A percentile compares a stretch with the other conserved stretches of the same genome.
These are phyloP conservation scores for Anguilla megastoma DNA, from an alignment of 2,797 vertebrate genomes.

Conservation along the genomic window DNA sequence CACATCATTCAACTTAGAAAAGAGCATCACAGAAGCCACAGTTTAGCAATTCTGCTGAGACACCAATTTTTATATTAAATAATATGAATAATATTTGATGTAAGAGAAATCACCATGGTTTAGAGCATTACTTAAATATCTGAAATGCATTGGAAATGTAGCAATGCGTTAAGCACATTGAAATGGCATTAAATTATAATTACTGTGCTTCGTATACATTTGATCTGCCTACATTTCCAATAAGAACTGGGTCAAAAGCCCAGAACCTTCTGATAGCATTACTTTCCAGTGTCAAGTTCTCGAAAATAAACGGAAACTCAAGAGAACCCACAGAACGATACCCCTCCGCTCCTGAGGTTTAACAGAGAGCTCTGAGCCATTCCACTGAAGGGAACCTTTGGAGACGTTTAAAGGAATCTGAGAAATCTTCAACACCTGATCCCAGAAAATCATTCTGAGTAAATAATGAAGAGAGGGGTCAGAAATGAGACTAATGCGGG, in stretches of 20 bases:
- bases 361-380: neutral
- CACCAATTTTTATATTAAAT: neutral
- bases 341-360: neutral
- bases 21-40: neutral
- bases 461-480: constrained; percentile 23
- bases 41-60: neutral
- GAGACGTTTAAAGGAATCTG: neutral
- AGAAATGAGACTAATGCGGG: constrained; percentile 26
- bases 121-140: neutral
- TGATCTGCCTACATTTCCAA: neutral
- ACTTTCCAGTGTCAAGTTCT: neutral
- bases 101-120: neutral
- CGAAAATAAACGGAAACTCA: neutral
- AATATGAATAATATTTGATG: neutral
- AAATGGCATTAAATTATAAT: neutral
- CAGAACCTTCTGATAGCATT: neutral
- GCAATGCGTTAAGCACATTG: neutral
- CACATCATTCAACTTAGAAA: neutral
- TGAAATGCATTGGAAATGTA: neutral
- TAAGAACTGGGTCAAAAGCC: neutral
- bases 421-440: constrained; percentile 41
- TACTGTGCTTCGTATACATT: neutral
- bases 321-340: neutral
- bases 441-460: constrained; percentile 28
- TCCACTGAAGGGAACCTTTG: neutral